Evolutionary conservation across 2,888 invertebrate genomes (phyloP).

Genomic region (Artemia sinica): DNA sequence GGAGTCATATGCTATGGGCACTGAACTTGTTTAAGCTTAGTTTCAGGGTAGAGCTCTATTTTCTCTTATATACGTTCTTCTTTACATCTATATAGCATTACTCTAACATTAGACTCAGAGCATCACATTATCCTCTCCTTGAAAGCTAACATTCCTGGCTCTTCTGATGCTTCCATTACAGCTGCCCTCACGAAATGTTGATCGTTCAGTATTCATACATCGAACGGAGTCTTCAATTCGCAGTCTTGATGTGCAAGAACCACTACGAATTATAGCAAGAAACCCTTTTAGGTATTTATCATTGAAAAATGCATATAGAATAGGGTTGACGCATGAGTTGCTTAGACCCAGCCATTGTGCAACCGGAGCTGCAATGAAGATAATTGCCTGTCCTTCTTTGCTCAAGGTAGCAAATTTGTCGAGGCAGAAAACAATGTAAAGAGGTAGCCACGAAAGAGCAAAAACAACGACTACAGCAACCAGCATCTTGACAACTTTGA

Average conservation of each 20-base stretch:
- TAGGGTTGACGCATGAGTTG: slow-evolving; percentile 35
- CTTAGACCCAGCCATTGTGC: slow-evolving; percentile 32
- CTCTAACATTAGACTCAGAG: too few species aligned
- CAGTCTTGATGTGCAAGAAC: slow-evolving; percentile 64
- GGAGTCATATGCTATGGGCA: too few species aligned
- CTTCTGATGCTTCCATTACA: too few species aligned
- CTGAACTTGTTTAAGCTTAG: too few species aligned
- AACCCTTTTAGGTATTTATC: slow-evolving; percentile 81
- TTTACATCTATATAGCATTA: too few species aligned
- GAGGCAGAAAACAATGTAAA: slow-evolving; percentile 35
- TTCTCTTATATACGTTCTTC: too few species aligned
- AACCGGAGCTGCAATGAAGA: slow-evolving; percentile 29
- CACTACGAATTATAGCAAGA: slow-evolving; percentile 64
- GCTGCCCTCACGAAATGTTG: too few species aligned
- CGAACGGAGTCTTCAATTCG: slow-evolving; percentile 51
- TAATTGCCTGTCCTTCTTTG: slow-evolving; percentile 24
- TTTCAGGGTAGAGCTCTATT: too few species aligned
- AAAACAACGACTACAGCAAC: slow-evolving; percentile 39
- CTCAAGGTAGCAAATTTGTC: slow-evolving; percentile 29
- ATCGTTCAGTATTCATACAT: background rate
- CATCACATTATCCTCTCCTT: too few species aligned
- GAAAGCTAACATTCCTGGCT: too few species aligned
- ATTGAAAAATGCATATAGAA: slow-evolving; percentile 48
- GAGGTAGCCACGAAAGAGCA: slow-evolving; percentile 39
- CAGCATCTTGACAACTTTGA: slow-evolving; percentile 36